Percentiles rank a stretch among this genome's conserved stretches.
phyloP scores from a whole-genome alignment of 1,140 invertebrate genomes.

The Panulirus ornatus region DNA sequence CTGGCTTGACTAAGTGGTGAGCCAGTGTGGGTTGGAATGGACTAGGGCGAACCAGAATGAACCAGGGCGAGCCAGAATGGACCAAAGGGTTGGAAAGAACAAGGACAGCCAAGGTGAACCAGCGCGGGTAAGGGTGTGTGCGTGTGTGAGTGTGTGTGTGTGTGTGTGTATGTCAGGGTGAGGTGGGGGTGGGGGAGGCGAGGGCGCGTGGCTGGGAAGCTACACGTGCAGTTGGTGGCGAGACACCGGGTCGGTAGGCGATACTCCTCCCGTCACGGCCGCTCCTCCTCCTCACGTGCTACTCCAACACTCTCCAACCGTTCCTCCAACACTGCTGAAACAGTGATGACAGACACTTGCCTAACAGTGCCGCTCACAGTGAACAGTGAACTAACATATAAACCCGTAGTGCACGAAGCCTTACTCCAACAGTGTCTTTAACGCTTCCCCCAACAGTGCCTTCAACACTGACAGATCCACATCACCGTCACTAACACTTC shows the following conservation, averaged over 20 bases:
- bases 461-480: too few species aligned
- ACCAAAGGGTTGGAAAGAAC: too few species aligned
- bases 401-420: background rate
- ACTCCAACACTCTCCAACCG: background rate
- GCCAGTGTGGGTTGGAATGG: too few species aligned
- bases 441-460: background rate
- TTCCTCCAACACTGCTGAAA: background rate
- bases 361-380: background rate
- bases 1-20: too few species aligned
- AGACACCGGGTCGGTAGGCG: constrained; percentile 1
- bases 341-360: background rate
- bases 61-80: too few species aligned
- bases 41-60: too few species aligned
- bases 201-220: background rate
- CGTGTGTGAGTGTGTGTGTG: too few species aligned
- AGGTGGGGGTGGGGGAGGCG: background rate
- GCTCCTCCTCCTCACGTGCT: background rate
- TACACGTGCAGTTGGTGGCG: background rate
- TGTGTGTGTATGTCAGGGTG: too few species aligned
- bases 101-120: too few species aligned
- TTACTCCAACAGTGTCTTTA: background rate
- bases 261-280: background rate
- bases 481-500: too few species aligned
- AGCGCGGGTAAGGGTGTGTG: too few species aligned
- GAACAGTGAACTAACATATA: background rate